A percentile compares a stretch with the other conserved stretches of the same genome.
phyloP scores from a whole-genome alignment of 2,113 vertebrate species.

The Hemiprocne comata region DNA sequence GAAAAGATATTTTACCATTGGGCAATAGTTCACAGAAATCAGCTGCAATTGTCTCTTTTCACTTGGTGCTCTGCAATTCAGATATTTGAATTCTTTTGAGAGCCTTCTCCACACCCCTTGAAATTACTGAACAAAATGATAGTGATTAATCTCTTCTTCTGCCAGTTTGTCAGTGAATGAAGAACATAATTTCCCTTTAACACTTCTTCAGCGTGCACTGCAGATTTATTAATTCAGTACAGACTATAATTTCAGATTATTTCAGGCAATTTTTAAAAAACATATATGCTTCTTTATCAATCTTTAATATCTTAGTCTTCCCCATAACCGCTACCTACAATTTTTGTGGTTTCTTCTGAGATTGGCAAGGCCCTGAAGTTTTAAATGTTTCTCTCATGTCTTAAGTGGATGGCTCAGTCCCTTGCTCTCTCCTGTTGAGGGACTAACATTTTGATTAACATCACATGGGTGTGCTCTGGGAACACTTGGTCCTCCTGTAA shows the following conservation, averaged over 20 bases:
- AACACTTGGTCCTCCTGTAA: not conserved
- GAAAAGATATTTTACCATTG: conserved; percentile 43
- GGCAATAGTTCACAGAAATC: conserved; percentile 38
- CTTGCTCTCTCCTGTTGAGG: not conserved
- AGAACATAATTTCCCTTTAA: conserved; percentile 3
- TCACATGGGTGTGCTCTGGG: not conserved
- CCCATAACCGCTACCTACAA: not conserved
- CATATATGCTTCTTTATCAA: not conserved
- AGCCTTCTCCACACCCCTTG: not conserved
- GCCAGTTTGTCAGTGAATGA: not conserved
- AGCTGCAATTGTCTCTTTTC: conserved; percentile 13
- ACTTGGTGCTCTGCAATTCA: conserved; percentile 25
- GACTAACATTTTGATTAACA: not conserved
- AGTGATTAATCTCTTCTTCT: conserved; percentile 35
- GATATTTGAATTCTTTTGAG: conserved; percentile 16
- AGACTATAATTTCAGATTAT: not conserved
- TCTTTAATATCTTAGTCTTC: not conserved
- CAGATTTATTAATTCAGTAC: not conserved
- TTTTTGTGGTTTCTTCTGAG: not conserved
- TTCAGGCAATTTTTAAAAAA: not conserved
- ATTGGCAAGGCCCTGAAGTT: not conserved
- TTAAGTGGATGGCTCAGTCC: not conserved
- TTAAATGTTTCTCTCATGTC: not conserved
- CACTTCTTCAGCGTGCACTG: not conserved
- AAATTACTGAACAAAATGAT: conserved; percentile 40